A percentile compares a stretch with the other conserved stretches of the same genome.
phyloP scores from a whole-genome alignment of 2,113 vertebrate species.

The Mus spicilegus region DNA sequence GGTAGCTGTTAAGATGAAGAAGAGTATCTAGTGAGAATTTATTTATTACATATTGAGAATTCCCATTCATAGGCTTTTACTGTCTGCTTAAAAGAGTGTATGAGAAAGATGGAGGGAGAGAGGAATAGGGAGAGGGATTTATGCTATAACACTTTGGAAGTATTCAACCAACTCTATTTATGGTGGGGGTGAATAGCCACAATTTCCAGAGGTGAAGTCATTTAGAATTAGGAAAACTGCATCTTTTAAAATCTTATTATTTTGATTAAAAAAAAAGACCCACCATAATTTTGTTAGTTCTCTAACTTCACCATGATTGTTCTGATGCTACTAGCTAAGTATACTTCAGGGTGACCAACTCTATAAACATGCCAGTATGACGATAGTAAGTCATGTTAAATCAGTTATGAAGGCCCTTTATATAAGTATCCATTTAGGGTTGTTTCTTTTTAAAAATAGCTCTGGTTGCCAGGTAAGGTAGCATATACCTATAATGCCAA shows the following conservation, averaged over 20 bases:
- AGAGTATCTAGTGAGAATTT: background rate
- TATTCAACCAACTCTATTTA: background rate
- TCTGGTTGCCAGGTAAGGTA: background rate
- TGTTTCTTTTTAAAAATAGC: background rate
- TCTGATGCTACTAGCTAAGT: background rate
- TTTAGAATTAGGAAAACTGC: background rate
- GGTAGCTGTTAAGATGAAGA: conserved; percentile 46
- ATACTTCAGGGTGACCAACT: background rate
- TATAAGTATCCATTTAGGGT: background rate
- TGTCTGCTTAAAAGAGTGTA: background rate
- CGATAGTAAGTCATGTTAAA: background rate
- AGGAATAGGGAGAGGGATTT: background rate
- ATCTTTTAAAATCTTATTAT: too few species aligned
- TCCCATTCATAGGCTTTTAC: background rate
- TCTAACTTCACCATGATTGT: background rate
- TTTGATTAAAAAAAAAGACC: background rate
- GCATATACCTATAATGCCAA: background rate
- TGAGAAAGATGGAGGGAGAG: too few species aligned
- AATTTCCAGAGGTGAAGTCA: background rate
- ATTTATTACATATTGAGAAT: conserved; percentile 26
- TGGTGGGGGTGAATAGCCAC: background rate
- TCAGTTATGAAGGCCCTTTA: background rate
- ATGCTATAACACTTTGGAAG: too few species aligned
- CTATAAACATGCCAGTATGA: background rate
- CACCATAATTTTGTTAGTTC: background rate